Base-by-base conservation (phyloP, 2,113 vertebrate genomes). In the Anser cygnoides region DNA sequence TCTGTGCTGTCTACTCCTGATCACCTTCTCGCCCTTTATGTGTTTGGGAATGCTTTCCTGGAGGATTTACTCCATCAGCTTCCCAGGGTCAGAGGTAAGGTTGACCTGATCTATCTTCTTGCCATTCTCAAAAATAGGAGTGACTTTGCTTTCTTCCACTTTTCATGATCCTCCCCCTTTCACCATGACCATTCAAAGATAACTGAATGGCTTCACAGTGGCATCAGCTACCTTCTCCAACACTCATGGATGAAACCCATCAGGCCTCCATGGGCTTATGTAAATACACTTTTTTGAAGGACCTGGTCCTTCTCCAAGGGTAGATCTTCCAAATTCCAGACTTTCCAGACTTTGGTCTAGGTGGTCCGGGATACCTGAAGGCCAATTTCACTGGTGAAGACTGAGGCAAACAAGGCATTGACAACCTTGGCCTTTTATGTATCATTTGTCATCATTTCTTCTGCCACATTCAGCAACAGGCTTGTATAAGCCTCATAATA, bases 401-500 rank as follows among this genome's bases (percentile, higher is more conserved):
- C 6, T 22, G 58, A 76, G 21, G 11, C 20, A 72, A 75, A 57
- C 26, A 52, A 67, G 7, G 2, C 22, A n/a, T 4, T 63, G 33
- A 81, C 37, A 73, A 49, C 14, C 33, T 58, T 20, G 52, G 5
- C 18, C 12, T 70, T 65, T 49, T 54, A n/a, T 0, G 0, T 28
- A 21, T 31, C 15, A 20, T 68, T 88, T 73, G 26, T 54, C 14
- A 59, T 8, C 7, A 20, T 7, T 43, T 73, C 33, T 26, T 18
- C 43, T 39, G 12, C 1, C 16, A 16, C 0, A 0, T 63, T 80
- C 7, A 68, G 37, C 54, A 77, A 6, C 2, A 67, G 19, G 14
- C 4, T 61, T 19, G 18, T 1, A 0, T 68, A 39, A 39, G 39
- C 39, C 39, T 39, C 39, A 39, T 39, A 39, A 39, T 11, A 39